A percentile compares a stretch with the other conserved stretches of the same genome.
These are phyloP conservation scores for Eonycteris spelaea DNA, from an alignment of 2,113 vertebrate genomes.

Conservation along the genomic window DNA sequence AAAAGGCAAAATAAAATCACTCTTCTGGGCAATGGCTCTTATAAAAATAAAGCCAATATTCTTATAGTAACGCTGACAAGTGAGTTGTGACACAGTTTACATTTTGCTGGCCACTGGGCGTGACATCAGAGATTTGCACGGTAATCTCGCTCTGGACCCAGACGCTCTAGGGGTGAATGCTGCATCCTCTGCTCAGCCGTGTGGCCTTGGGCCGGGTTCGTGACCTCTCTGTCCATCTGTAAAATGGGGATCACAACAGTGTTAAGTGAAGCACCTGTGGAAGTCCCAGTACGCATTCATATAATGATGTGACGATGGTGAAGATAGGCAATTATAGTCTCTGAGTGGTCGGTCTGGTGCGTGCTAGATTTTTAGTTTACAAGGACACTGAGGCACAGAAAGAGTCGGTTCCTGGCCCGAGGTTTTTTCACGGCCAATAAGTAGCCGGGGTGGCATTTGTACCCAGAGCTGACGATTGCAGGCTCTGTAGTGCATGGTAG, in stretches of 20 bases:
- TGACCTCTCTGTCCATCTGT: not conserved
- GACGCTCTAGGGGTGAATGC: no score
- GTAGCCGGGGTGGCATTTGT: not conserved
- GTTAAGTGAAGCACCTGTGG: not conserved
- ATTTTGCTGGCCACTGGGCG: not conserved
- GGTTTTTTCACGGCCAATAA: not conserved
- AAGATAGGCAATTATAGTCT: not conserved
- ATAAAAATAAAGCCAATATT: not conserved
- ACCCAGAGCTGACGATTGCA: not conserved
- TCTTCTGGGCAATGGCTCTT: not conserved
- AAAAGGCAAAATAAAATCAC: not conserved
- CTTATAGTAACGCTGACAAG: not conserved
- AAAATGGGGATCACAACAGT: not conserved
- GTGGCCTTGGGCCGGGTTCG: not conserved
- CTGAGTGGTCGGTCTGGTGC: not conserved
- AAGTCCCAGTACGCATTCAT: not conserved
- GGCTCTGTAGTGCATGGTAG: not conserved
- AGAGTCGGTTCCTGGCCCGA: not conserved
- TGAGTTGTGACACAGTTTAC: not conserved
- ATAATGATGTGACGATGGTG: not conserved
- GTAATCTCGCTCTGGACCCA: accelerated
- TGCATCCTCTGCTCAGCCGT: not conserved
- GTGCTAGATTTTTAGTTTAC: not conserved
- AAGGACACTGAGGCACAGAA: not conserved
- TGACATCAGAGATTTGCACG: accelerated